Conservation (phyloP, 2,797 vertebrate species). For the Cyclura pinguis region DNA sequence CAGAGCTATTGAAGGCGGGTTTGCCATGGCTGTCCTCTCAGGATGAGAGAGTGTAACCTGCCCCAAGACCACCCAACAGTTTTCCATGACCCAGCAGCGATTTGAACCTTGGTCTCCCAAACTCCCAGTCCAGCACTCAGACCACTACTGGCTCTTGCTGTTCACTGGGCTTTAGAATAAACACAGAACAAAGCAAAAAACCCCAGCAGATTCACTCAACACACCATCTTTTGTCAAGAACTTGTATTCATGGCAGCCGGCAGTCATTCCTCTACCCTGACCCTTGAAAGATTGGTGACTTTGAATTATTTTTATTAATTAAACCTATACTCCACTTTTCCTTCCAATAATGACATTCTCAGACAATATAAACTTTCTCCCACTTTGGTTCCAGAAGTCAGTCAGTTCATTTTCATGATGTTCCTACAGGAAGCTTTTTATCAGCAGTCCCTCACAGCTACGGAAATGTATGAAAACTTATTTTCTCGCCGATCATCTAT, state of each 20-base stretch:
- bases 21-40: no score
- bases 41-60: no score
- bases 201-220: slow-evolving; percentile 38
- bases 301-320: no score
- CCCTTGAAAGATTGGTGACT: neutral
- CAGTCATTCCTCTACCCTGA: neutral
- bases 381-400: neutral
- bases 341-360: no score
- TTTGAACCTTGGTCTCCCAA: no score
- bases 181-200: slow-evolving; percentile 38
- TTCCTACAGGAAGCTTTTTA: neutral
- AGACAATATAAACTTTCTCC: neutral
- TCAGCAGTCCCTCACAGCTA: neutral
- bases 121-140: no score
- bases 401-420: neutral
- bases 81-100: no score
- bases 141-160: no score
- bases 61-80: no score
- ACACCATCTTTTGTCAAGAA: neutral
- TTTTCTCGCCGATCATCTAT: no score
- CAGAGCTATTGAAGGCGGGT: no score
- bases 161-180: slow-evolving; percentile 54
- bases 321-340: no score
- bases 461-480: neutral
- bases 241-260: neutral